Evolutionary conservation across 2,797 vertebrate genomes (phyloP), one percentile per base, ranked within the genome.

Genomic region (Intellagama lesueurii): DNA sequence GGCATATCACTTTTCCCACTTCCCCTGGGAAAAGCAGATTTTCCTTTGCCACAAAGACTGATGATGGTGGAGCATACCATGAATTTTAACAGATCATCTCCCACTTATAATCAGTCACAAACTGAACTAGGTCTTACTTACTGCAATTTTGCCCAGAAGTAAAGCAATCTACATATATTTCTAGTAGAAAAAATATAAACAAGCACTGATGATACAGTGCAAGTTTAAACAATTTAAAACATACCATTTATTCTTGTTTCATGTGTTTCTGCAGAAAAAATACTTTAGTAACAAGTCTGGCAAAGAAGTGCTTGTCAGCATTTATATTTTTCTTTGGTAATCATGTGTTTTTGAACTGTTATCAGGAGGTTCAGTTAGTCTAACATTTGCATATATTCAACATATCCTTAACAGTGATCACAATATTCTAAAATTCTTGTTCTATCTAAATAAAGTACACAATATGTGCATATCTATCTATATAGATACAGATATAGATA

Each of bases 311-410:
- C 32, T 56, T 81, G 49, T 72, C 78, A 81, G 17, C 72, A 87
- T 70, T 49, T 68, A 30, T 60, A 73, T 73, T 87, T 87, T 73
- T 35, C 30, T 49, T 72, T 72, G 28, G 79, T 69, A 19, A 30
- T n/a, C 85, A 40, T 32, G 40, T 86, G 47, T 86, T 78, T 86
- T 40, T 78, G 78, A 78, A 7, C 11, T 49, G 60, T 35, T 87
- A 70, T 81, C 5, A 30, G 24, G 30, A 49, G 22, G 49, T 6
- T 73, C 32, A 60, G 6, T 47, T 30, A 70, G 68, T 81, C 49
- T 56, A 32, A 56, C 81, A 73, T 44, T 60, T 32, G 8, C 49
- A 60, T 87, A 64, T 5, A 81, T 22, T 81, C 47, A 70, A 16
- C n/a, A 28, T 35, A 40, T 11, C 35, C 69, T 77, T 73, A 64